Evolutionary conservation across 2,888 invertebrate species (phyloP).

Genomic region (Cinara cedri): DNA sequence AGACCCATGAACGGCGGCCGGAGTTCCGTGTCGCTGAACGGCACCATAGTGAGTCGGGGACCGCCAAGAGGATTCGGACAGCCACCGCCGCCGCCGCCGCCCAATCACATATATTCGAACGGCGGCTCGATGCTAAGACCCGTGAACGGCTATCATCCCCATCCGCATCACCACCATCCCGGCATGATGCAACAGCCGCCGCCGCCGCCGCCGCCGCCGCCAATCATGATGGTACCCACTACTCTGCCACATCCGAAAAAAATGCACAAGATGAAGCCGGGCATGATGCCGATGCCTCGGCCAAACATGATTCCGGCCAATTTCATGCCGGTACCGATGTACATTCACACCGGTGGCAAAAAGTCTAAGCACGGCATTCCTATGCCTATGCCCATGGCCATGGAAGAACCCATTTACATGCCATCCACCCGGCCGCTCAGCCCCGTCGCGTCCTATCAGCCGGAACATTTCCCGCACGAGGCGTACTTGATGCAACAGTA

Average conservation of each 20-base stretch:
- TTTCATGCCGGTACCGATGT: conserved; percentile 61
- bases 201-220: conserved; percentile 60
- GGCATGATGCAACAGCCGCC: conserved; percentile 56
- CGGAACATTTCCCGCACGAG: conserved; percentile 68
- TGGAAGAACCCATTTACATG: conserved; percentile 67
- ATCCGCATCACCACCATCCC: conserved; percentile 12
- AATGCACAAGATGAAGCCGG: conserved; percentile 61
- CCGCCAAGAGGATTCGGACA: conserved; percentile 53
- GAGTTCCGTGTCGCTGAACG: conserved; percentile 60
- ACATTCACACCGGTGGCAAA: conserved; percentile 62
- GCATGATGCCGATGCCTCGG: conserved; percentile 68
- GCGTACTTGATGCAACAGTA: conserved; percentile 69
- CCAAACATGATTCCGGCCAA: conserved; percentile 60
- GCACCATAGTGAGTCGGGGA: conserved; percentile 59
- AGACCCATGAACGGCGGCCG: conserved; percentile 58
- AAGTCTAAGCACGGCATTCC: conserved; percentile 61
- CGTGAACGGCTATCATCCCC: conserved; percentile 59
- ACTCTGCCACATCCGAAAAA: conserved; percentile 60
- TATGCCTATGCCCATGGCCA: conserved; percentile 62
- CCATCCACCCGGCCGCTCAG: conserved; percentile 67
- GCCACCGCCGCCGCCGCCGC: conserved; percentile 56
- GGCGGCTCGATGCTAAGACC: conserved; percentile 60
- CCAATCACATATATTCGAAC: conserved; percentile 60
- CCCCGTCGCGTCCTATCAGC: conserved; percentile 70
- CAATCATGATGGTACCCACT: conserved; percentile 62